Conservation (phyloP, 2,113 vertebrate species). For the Actinemys pallida region DNA sequence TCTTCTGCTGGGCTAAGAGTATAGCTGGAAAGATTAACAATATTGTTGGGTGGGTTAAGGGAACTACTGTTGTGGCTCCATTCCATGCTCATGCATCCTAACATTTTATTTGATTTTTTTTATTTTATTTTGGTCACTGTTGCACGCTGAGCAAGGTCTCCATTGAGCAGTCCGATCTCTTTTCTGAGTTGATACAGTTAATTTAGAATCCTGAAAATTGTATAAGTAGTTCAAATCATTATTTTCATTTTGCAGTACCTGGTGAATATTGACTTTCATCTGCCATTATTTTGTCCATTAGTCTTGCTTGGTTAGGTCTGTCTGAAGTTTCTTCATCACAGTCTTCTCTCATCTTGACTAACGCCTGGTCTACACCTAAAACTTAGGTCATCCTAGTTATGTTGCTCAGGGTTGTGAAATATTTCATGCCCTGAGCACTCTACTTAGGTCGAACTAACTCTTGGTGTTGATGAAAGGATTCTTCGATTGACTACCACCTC, state of each 20-base stretch:
- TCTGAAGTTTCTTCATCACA: not conserved
- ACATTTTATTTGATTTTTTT: not conserved
- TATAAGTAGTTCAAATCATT: not conserved
- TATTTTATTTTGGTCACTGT: too few relatives aligned
- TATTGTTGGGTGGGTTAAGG: too few relatives aligned
- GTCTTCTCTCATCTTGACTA: not conserved
- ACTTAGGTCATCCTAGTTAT: too few relatives aligned
- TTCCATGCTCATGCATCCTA: not conserved
- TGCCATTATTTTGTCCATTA: not conserved
- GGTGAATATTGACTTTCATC: not conserved
- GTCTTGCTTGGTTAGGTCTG: not conserved
- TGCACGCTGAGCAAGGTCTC: not conserved
- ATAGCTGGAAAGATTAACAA: too few relatives aligned
- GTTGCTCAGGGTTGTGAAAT: too few relatives aligned
- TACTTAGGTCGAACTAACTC: too few relatives aligned
- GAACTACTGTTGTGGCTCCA: not conserved
- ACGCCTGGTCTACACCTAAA: too few relatives aligned
- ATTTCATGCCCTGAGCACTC: too few relatives aligned
- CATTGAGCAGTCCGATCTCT: rapidly evolving
- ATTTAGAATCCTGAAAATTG: not conserved
- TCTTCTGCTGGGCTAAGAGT: too few relatives aligned
- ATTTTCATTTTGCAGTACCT: not conserved
- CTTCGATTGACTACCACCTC: too few relatives aligned
- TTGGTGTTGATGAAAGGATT: too few relatives aligned
- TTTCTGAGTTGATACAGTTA: not conserved